Percentiles rank a stretch among this genome's conserved stretches.
Conservation (phyloP, 2,113 vertebrate species). For the Chlamydotis undulata region DNA sequence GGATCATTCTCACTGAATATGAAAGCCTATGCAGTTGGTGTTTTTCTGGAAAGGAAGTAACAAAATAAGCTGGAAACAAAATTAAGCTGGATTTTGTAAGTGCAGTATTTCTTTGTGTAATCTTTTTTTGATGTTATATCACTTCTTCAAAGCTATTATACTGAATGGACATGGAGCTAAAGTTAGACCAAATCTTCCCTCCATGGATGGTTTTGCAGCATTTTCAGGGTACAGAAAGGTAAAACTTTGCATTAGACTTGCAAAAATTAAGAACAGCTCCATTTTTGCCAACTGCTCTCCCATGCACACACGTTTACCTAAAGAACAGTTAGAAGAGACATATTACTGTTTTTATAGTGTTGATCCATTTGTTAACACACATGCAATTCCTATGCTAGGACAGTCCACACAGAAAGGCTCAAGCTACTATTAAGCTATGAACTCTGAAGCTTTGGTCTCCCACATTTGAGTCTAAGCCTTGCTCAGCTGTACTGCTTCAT, state of each 20-base stretch:
- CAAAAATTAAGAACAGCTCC: slow-evolving; percentile 92
- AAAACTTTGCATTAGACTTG: slow-evolving; percentile 88
- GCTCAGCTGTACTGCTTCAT: neutral
- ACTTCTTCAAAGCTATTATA: slow-evolving; percentile 75
- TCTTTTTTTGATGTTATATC: neutral
- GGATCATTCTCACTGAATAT: neutral
- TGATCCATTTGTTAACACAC: neutral
- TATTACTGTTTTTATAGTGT: neutral
- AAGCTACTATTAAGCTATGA: neutral
- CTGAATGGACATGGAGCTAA: slow-evolving; percentile 85
- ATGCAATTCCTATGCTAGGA: neutral
- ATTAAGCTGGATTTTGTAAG: neutral
- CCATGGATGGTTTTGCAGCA: slow-evolving; percentile 76
- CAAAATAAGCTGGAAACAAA: neutral
- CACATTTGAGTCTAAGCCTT: neutral
- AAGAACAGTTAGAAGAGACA: slow-evolving; percentile 15
- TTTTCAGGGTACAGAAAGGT: slow-evolving; percentile 82
- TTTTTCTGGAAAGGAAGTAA: neutral
- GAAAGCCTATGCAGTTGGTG: neutral
- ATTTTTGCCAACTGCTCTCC: slow-evolving; percentile 96
- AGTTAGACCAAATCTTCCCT: slow-evolving; percentile 91
- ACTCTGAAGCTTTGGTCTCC: neutral
- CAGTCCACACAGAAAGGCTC: neutral
- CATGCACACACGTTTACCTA: slow-evolving; percentile 94
- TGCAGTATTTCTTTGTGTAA: neutral